A percentile compares a stretch with the other conserved stretches of the same genome.
Evolutionary conservation across 2,888 invertebrate species (phyloP).

Genomic region (Eurytoma californica): DNA sequence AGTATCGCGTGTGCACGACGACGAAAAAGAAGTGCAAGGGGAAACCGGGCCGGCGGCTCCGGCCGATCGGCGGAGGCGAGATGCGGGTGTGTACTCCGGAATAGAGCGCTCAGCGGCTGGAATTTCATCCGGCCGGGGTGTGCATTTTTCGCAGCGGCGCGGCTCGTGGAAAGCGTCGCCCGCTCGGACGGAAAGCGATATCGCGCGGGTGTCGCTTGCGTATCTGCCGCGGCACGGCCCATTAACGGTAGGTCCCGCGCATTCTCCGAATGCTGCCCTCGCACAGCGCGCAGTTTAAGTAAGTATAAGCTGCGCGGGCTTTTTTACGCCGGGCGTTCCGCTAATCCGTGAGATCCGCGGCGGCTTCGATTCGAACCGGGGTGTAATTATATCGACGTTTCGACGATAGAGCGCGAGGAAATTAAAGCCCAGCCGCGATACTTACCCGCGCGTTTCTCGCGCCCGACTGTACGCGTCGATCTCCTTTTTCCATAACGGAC

Average conservation of each 20-base stretch:
- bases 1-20: too few species aligned
- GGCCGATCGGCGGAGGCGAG: neutral
- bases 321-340: neutral
- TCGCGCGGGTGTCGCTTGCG: constrained; percentile 2
- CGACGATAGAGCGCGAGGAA: neutral
- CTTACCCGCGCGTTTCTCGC: neutral
- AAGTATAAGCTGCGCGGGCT: neutral
- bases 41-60: neutral
- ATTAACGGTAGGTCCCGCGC: constrained; percentile 31
- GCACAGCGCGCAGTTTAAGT: too few species aligned
- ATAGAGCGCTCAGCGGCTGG: constrained; percentile 33
- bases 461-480: neutral
- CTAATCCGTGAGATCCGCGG: neutral
- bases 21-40: neutral
- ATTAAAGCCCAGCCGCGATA: constrained; percentile 9
- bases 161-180: neutral
- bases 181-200: constrained; percentile 26
- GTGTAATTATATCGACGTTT: constrained; percentile 26
- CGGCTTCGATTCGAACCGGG: constrained; percentile 2
- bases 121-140: constrained; percentile 30
- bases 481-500: constrained; percentile 1
- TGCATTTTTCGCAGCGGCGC: neutral
- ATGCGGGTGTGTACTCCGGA: constrained; percentile 17
- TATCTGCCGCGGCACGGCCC: neutral
- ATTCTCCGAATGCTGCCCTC: constrained; percentile 11